Conservation (phyloP, 2,797 vertebrate genomes). For the Brachyrhaphis roseni region DNA sequence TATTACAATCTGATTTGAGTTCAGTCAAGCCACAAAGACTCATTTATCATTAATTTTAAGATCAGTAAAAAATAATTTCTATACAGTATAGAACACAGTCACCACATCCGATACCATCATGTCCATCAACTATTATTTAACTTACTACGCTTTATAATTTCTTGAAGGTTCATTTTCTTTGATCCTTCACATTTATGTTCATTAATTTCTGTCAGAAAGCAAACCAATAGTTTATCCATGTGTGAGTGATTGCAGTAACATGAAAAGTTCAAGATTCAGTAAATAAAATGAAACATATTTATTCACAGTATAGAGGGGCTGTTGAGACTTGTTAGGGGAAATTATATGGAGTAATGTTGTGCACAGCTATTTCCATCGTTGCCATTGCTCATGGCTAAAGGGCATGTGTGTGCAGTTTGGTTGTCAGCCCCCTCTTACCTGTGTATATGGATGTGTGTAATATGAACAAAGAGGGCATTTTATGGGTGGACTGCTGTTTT, state of each 20-base stretch:
- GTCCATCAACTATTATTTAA: neutral
- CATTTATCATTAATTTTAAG: neutral
- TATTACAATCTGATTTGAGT: neutral
- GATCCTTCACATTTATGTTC: neutral
- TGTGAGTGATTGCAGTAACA: neutral
- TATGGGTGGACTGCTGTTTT: neutral
- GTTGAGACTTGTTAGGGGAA: conserved; percentile 74
- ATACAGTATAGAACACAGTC: neutral
- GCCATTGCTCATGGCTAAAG: conserved; percentile 63
- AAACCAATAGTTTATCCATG: conserved; percentile 2
- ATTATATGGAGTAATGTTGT: conserved; percentile 68
- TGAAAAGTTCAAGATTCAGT: conserved; percentile 16
- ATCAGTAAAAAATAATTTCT: neutral
- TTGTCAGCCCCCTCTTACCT: conserved; percentile 4
- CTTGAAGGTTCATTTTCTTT: neutral
- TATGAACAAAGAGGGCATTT: conserved; percentile 22
- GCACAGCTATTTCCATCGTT: conserved; percentile 65
- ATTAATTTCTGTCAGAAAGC: neutral
- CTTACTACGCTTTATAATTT: neutral
- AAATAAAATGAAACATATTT: conserved; percentile 52
- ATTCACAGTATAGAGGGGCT: conserved; percentile 68
- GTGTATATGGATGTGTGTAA: conserved; percentile 13
- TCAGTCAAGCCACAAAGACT: neutral
- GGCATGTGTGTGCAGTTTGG: conserved; percentile 51
- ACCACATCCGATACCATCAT: neutral